Conservation (phyloP, 2,888 invertebrate species). For the Rhagonycha fulva region DNA sequence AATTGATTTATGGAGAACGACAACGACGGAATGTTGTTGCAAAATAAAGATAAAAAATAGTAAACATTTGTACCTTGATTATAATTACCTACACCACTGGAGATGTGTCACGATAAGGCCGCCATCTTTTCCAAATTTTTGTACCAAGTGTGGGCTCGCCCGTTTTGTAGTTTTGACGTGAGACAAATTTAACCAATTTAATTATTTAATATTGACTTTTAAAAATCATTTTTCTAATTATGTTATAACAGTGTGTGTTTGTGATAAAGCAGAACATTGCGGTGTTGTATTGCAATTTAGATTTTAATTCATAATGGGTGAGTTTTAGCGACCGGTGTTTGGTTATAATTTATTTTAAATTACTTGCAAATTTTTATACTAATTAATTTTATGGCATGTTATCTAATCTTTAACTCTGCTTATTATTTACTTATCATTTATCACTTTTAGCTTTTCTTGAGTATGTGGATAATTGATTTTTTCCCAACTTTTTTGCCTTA, state of each 20-base stretch:
- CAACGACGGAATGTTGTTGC: neutral
- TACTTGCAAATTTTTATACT: slow-evolving; percentile 23
- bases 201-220: slow-evolving; percentile 34
- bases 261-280: slow-evolving; percentile 30
- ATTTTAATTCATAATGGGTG: slow-evolving; percentile 45
- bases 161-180: slow-evolving; percentile 47
- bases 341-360: slow-evolving; percentile 27
- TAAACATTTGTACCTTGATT: neutral
- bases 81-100: neutral
- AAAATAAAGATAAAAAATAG: too few relatives aligned
- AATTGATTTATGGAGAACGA: neutral
- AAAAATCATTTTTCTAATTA: slow-evolving; percentile 36
- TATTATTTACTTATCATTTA: slow-evolving; percentile 13
- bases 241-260: slow-evolving; percentile 37
- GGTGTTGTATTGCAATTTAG: slow-evolving; percentile 11
- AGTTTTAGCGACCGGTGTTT: slow-evolving; percentile 41
- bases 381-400: slow-evolving; percentile 15
- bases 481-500: neutral
- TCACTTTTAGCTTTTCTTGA: neutral
- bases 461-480: slow-evolving; percentile 7
- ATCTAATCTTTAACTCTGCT: slow-evolving; percentile 21
- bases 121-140: slow-evolving; percentile 26
- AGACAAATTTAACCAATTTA: slow-evolving; percentile 44
- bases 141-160: slow-evolving; percentile 47
- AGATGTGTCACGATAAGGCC: slow-evolving; percentile 30